phyloP scores from a whole-genome alignment of 1,140 invertebrate genomes.

The Nasonia longicornis region DNA sequence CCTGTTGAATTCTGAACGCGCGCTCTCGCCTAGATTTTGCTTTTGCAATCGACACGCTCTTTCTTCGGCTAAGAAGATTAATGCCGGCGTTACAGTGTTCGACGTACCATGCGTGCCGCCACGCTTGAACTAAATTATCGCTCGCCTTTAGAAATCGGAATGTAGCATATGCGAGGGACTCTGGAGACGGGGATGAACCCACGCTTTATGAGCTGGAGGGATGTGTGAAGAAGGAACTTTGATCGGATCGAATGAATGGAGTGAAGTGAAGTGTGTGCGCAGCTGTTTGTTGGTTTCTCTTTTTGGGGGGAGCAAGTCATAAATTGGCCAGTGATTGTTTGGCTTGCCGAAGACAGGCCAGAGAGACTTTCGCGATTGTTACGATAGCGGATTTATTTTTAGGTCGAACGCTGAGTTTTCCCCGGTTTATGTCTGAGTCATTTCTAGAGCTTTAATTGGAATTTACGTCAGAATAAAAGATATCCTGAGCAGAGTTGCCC shows the following conservation, averaged over 20 bases:
- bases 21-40: neutral
- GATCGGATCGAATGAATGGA: neutral
- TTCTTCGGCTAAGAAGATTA: neutral
- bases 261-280: neutral
- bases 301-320: neutral
- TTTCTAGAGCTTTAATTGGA: neutral
- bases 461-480: neutral
- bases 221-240: neutral
- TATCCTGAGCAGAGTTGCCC: neutral
- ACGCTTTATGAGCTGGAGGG: neutral
- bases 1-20: slow-evolving; percentile 13
- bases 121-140: neutral
- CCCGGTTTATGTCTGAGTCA: neutral
- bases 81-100: neutral
- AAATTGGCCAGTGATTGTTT: neutral
- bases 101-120: neutral
- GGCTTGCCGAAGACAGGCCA: neutral
- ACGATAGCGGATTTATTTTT: neutral
- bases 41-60: neutral
- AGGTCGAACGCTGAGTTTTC: neutral
- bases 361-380: neutral
- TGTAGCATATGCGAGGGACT: neutral
- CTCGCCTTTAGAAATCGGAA: neutral
- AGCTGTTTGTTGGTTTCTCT: neutral
- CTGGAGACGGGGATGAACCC: neutral